Evolutionary conservation across 1,140 invertebrate species (phyloP).

Genomic region (Araneus ventricosus): DNA sequence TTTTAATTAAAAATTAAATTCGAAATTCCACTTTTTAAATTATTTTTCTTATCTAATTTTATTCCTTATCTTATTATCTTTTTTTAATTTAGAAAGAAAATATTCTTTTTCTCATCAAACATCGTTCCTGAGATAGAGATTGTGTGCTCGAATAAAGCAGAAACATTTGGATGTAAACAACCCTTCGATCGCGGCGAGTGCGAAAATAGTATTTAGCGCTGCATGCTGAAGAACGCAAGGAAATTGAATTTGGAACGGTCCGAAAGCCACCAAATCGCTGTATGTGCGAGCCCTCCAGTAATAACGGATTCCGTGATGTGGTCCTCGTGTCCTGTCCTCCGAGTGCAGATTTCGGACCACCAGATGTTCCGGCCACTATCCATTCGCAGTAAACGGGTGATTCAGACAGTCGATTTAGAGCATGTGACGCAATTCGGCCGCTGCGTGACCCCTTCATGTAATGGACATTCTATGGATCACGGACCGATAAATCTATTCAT

Average conservation of each 20-base stretch:
- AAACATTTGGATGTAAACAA: background rate
- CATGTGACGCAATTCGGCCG: slow-evolving; percentile 67
- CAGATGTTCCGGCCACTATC: slow-evolving; percentile 61
- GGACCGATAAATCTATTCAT: slow-evolving; percentile 71
- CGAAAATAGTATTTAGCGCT: background rate
- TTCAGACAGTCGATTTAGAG: slow-evolving; percentile 68
- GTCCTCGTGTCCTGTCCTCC: slow-evolving; percentile 28
- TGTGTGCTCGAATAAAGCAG: background rate
- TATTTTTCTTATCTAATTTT: too few species aligned
- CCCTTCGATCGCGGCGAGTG: background rate
- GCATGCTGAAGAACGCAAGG: background rate
- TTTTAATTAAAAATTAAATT: too few species aligned
- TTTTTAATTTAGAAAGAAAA: too few species aligned
- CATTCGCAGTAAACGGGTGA: slow-evolving; percentile 70
- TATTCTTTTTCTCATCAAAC: background rate
- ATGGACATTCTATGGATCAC: slow-evolving; percentile 70
- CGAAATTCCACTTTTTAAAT: too few species aligned
- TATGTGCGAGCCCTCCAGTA: background rate
- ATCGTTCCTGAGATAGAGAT: background rate
- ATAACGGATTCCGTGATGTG: slow-evolving; percentile 40
- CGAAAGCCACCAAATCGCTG: slow-evolving; percentile 15
- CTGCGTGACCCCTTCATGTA: slow-evolving; percentile 69
- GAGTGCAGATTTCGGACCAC: slow-evolving; percentile 35
- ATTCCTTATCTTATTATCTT: too few species aligned
- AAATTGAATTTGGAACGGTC: slow-evolving; percentile 39